Conservation (phyloP, 2,888 invertebrate genomes). For the Lasiommata megera region DNA sequence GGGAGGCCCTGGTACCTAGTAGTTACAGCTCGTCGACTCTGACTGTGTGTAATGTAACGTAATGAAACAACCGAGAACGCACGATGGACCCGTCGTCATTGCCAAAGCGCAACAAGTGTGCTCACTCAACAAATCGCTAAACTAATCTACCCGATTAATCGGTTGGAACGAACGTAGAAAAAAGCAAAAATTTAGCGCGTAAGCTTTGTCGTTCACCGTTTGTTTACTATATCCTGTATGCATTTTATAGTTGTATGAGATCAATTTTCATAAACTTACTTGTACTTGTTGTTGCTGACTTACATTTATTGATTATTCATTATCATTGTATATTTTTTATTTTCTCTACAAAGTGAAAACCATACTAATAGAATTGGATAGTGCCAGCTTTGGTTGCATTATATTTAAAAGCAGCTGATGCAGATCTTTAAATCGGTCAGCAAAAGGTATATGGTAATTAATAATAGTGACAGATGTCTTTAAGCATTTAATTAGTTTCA, state of each 20-base stretch:
- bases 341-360: no score
- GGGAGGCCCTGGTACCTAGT: slow-evolving; percentile 39
- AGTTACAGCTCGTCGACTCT: slow-evolving; percentile 37
- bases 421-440: background rate
- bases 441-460: background rate
- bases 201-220: slow-evolving; percentile 19
- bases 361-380: no score
- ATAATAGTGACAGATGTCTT: background rate
- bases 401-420: no score
- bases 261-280: no score
- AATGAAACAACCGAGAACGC: slow-evolving; percentile 44
- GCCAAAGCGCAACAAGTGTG: slow-evolving; percentile 57
- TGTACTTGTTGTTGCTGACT: no score
- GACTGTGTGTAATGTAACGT: slow-evolving; percentile 44
- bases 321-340: background rate
- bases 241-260: background rate
- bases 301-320: no score
- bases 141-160: slow-evolving; percentile 32
- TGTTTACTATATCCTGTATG: slow-evolving; percentile 12
- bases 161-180: slow-evolving; percentile 12
- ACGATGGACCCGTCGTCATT: slow-evolving; percentile 42
- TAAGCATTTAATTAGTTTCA: slow-evolving; percentile 12
- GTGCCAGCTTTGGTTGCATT: no score
- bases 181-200: slow-evolving; percentile 21
- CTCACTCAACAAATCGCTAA: slow-evolving; percentile 43